phyloP scores from a whole-genome alignment of 2,888 invertebrate genomes.

The Leptinotarsa juncta region DNA sequence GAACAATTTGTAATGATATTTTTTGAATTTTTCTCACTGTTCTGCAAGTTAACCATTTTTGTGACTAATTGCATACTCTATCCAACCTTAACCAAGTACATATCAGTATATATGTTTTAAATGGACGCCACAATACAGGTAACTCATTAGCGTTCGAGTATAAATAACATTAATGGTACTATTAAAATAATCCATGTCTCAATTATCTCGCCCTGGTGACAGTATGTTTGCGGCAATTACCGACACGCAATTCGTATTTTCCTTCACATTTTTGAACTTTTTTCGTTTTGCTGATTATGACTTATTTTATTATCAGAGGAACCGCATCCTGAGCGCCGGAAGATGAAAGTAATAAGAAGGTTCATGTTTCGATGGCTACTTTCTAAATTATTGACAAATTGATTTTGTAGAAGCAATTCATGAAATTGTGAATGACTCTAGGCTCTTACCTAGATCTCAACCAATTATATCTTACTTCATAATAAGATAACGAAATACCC shows the following conservation, averaged over 20 bases:
- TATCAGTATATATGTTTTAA: background rate
- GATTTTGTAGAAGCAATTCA: too few species aligned
- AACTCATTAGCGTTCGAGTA: slow-evolving; percentile 41
- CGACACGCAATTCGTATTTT: slow-evolving; percentile 48
- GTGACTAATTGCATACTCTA: too few species aligned
- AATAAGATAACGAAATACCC: too few species aligned
- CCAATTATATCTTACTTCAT: too few species aligned
- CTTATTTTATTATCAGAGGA: slow-evolving; percentile 8
- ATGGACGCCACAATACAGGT: slow-evolving; percentile 25
- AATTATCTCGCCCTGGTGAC: slow-evolving; percentile 49
- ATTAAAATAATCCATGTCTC: slow-evolving; percentile 47
- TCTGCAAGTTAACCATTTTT: too few species aligned
- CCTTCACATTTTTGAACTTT: slow-evolving; percentile 31
- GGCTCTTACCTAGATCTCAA: too few species aligned
- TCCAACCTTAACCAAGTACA: background rate
- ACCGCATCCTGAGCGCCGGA: background rate
- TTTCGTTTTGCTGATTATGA: slow-evolving; percentile 27
- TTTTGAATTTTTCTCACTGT: too few species aligned
- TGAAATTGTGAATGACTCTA: too few species aligned
- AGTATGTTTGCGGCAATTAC: slow-evolving; percentile 50
- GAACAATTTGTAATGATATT: too few species aligned
- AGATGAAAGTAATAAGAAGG: background rate
- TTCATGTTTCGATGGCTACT: background rate
- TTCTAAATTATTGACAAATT: too few species aligned
- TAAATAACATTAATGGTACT: slow-evolving; percentile 41